Percentiles rank a stretch among this genome's conserved stretches.
Evolutionary conservation across 2,113 vertebrate species (phyloP).

Genomic region (Axis porcinus): DNA sequence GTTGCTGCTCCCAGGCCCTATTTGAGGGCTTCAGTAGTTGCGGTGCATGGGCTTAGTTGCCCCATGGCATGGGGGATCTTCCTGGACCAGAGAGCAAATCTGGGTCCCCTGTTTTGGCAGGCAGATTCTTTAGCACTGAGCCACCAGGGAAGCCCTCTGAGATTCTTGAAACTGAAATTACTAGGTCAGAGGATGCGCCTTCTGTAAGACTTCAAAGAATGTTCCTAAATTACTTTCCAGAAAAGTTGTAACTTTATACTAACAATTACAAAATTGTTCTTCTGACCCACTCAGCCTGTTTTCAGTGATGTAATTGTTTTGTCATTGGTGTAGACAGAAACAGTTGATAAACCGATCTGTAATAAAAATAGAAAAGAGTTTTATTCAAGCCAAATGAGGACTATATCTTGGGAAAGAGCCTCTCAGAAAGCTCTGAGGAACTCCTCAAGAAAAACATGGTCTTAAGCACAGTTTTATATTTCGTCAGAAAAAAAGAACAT

Average conservation of each 20-base stretch:
- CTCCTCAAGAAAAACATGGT: not conserved
- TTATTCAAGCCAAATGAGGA: not conserved
- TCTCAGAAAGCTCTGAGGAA: not conserved
- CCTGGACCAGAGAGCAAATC: not conserved
- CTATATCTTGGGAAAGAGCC: not conserved
- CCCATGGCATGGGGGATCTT: not conserved
- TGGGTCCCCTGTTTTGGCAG: not conserved
- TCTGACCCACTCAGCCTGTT: not conserved
- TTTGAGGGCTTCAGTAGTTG: not conserved
- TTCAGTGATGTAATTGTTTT: not conserved
- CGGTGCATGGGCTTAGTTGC: not conserved
- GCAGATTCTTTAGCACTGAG: not conserved
- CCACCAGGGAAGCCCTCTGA: not conserved
- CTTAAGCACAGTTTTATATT: not conserved
- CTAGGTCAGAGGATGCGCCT: not conserved
- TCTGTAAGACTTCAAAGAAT: not conserved
- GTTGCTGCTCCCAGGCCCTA: not conserved
- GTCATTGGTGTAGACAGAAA: not conserved
- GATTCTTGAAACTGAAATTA: not conserved
- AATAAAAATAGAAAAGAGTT: not conserved
- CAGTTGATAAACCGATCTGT: not conserved
- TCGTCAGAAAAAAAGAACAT: not conserved
- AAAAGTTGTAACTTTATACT: not conserved
- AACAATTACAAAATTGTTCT: not conserved
- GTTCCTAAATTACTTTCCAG: not conserved